Base-by-base conservation (phyloP, 2,797 vertebrate genomes). In the Enteromius treurensis region DNA sequence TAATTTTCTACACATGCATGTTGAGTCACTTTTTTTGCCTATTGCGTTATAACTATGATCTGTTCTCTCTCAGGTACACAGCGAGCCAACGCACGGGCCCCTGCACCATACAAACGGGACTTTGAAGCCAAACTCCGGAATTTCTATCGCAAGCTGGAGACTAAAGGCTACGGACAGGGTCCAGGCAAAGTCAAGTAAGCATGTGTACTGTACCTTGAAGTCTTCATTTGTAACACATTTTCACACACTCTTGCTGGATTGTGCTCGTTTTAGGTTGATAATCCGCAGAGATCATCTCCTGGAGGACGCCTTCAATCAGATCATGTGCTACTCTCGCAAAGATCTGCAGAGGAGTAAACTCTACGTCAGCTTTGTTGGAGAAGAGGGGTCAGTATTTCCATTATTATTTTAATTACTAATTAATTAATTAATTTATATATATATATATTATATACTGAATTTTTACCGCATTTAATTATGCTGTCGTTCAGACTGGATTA, bases 81-180 rank as follows among this genome's bases (percentile, higher is more conserved):
- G 85, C 93, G 98, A 92, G 98, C 98, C 86, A 99, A 99, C 23
- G 97, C 97, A 87, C 95, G 97, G 0, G 98, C 98, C 79, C 98
- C 98, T 1, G 98, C 97, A 74, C 98, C 98, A 0, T 99, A 99
- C 87, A 99, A 99, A 89, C 92, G 98, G 85, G 98, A 99, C 88
- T 99, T 99, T 90, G 98, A 99, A 93, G 98, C 98, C 85, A 99
- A 99, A 91, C 93, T 99, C 88, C 96, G 98, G 86, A 99, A 99
- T 91, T 99, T 99, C 90, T 99, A 99, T 92, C 95, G 98, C 89
- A 99, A 99, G 90, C 90, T 99, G 90, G 98, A 99, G 93, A 97
- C 97, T 11, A 99, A 99, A 93, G 98, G 98, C 91, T 99, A 98
- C 37, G 98, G 97, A 79, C 98, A 99, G 92, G 98, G 98, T 77